Evolutionary conservation across 2,797 vertebrate species (phyloP).

Genomic region (Sparidentex hasta): DNA sequence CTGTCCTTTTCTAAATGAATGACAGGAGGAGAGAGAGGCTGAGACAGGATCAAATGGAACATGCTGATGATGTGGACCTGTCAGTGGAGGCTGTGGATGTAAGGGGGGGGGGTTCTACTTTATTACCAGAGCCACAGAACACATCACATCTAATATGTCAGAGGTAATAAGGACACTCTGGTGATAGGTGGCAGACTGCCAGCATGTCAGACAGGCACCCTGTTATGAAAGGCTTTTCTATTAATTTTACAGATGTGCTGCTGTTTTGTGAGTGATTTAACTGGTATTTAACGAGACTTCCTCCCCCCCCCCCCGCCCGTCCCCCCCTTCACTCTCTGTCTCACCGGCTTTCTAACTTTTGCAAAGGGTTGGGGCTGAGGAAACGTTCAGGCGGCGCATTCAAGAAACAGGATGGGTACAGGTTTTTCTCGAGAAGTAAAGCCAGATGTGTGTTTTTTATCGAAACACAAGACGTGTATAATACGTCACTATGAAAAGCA

Average conservation of each 20-base stretch:
- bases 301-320: not conserved
- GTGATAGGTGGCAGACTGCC: slow-evolving; percentile 73
- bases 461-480: not conserved
- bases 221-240: slow-evolving; percentile 78
- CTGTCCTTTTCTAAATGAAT: slow-evolving; percentile 65
- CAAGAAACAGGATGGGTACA: slow-evolving; percentile 4
- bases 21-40: slow-evolving; percentile 52
- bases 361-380: slow-evolving; percentile 45
- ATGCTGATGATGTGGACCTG: slow-evolving; percentile 75
- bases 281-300: slow-evolving; percentile 60
- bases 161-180: slow-evolving; percentile 72
- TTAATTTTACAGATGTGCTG: slow-evolving; percentile 79
- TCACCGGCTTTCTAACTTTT: slow-evolving; percentile 27
- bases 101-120: slow-evolving; percentile 61
- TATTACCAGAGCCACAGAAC: slow-evolving; percentile 74
- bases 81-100: slow-evolving; percentile 66
- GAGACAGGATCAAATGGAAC: slow-evolving; percentile 69
- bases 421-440: slow-evolving; percentile 6
- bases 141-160: slow-evolving; percentile 79
- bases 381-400: slow-evolving; percentile 16
- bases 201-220: slow-evolving; percentile 72
- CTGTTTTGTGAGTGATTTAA: slow-evolving; percentile 78
- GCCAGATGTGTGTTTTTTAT: slow-evolving; percentile 32
- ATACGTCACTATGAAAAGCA: not conserved
- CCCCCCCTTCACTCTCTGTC: slow-evolving; percentile 15